phyloP scores from a whole-genome alignment of 2,113 vertebrate genomes.

The Nettapus auritus region DNA sequence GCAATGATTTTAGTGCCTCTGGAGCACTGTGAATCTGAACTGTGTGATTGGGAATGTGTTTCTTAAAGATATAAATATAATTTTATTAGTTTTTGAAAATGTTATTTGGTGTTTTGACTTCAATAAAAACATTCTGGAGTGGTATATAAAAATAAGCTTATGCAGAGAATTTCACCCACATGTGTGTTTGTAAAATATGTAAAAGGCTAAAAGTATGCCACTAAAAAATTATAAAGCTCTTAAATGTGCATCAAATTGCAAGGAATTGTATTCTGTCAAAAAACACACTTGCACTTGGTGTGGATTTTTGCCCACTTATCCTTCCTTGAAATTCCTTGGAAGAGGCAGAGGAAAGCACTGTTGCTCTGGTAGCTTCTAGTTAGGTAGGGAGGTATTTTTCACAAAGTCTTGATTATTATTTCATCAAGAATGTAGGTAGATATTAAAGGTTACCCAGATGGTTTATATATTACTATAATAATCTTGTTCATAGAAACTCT shows the following conservation, averaged over 20 bases:
- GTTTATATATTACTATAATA: constrained; percentile 68
- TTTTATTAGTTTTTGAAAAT: constrained; percentile 57
- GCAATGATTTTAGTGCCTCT: constrained; percentile 78
- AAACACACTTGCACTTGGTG: not conserved
- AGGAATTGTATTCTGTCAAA: not conserved
- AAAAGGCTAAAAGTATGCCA: not conserved
- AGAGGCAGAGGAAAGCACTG: not conserved
- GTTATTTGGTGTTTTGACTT: constrained; percentile 46
- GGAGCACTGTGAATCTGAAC: constrained; percentile 77
- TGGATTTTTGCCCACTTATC: not conserved
- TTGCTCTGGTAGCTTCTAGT: not conserved
- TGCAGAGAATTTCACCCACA: not conserved
- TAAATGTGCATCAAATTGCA: not conserved
- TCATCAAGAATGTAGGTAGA: constrained; percentile 59
- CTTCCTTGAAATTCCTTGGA: not conserved
- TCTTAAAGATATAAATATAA: constrained; percentile 66
- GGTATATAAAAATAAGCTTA: not conserved
- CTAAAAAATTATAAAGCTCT: not conserved
- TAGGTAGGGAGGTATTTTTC: constrained; percentile 31
- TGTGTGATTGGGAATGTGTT: constrained; percentile 54
- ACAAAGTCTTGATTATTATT: constrained; percentile 62
- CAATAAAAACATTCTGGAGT: constrained; percentile 12
- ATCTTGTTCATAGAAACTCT: constrained; percentile 72
- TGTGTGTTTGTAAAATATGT: not conserved
- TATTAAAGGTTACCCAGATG: constrained; percentile 68